Conservation (phyloP, 35 echinoderm and acorn worm genomes). For the Lytechinus pictus region DNA sequence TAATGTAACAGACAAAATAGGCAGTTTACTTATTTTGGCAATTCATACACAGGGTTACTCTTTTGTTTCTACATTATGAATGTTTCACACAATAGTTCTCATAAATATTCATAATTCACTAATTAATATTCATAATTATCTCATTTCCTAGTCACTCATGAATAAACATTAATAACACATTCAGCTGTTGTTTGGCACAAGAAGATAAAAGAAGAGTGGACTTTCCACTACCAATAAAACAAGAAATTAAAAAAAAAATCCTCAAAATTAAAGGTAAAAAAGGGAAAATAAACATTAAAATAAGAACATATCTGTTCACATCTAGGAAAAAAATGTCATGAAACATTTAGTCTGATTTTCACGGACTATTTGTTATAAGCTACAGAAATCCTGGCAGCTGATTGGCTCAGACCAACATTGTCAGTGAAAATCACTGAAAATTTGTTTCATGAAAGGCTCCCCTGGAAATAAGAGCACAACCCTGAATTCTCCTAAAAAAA, state of each 20-base stretch:
- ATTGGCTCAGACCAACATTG: no score
- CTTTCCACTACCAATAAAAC: neutral
- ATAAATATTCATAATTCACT: neutral
- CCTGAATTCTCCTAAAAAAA: conserved; percentile 7
- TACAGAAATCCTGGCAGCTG: no score
- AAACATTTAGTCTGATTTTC: no score
- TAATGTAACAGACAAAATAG: neutral
- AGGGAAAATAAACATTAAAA: neutral
- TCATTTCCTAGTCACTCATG: neutral
- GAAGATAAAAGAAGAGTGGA: neutral
- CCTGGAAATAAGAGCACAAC: neutral
- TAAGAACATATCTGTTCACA: neutral
- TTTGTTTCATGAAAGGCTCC: neutral
- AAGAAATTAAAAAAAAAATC: neutral
- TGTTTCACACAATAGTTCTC: neutral
- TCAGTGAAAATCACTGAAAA: no score
- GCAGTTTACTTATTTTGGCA: conserved; percentile 5
- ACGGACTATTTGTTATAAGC: no score
- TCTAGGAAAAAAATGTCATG: no score
- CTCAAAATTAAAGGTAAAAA: neutral
- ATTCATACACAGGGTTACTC: neutral
- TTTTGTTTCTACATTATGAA: neutral
- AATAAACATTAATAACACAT: neutral
- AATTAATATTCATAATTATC: neutral
- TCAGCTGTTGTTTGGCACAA: neutral